Conservation (phyloP, 2,113 vertebrate genomes). For the Pachyramphus minor region DNA sequence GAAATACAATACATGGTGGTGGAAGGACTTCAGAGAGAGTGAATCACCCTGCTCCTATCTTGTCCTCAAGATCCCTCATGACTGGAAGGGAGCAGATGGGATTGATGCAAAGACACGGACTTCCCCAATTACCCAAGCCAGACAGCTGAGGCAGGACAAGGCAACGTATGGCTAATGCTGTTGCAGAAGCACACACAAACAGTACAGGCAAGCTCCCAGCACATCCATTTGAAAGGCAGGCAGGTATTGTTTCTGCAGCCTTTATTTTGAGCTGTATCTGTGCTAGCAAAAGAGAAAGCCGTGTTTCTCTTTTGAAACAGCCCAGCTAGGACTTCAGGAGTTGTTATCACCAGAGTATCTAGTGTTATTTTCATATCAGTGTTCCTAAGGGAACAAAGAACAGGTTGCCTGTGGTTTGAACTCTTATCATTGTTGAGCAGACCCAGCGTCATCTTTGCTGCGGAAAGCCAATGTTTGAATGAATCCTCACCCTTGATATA, state of each 20-base stretch:
- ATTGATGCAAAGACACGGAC: neutral
- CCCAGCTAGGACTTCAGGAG: neutral
- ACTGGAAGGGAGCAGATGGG: neutral
- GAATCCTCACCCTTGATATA: neutral
- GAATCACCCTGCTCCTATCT: neutral
- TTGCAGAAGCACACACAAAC: neutral
- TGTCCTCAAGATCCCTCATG: neutral
- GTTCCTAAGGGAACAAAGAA: slow-evolving; percentile 8
- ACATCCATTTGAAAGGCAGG: neutral
- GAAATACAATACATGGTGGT: neutral
- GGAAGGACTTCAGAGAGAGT: neutral
- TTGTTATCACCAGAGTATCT: neutral
- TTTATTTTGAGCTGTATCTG: neutral
- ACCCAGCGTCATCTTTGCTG: neutral
- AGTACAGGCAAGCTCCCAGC: neutral
- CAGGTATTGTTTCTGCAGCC: neutral
- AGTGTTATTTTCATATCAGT: neutral
- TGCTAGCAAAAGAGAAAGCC: neutral
- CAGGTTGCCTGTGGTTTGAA: neutral
- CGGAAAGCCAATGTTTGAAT: neutral
- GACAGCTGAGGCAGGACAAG: neutral
- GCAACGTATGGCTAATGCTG: fast-evolving
- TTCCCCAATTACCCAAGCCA: neutral
- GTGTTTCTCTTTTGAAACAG: neutral
- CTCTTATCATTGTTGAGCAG: neutral